These are phyloP conservation scores for Lissonota sp. DNA, from an alignment of 2,888 invertebrate genomes.

Conservation along the genomic window DNA sequence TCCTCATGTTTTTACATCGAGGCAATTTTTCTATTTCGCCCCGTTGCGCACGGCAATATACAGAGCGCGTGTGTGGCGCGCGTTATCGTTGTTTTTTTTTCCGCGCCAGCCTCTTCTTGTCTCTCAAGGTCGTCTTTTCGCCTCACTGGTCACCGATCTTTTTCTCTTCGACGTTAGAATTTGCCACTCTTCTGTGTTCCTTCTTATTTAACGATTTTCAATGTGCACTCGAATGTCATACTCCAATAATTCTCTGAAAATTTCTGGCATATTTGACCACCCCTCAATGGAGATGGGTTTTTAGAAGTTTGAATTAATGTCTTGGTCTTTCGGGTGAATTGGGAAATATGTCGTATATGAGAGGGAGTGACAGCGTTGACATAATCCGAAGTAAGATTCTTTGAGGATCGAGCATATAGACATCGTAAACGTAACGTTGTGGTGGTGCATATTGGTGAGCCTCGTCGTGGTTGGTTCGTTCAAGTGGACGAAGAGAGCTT, in stretches of 20 bases:
- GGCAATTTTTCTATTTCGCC: slow-evolving; percentile 83
- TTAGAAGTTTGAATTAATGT: slow-evolving; percentile 46
- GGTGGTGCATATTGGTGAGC: slow-evolving; percentile 22
- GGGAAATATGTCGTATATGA: slow-evolving; percentile 5
- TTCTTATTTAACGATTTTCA: slow-evolving; percentile 2
- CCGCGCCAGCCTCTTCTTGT: slow-evolving; percentile 39
- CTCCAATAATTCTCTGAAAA: too few species aligned
- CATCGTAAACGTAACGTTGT: slow-evolving; percentile 5
- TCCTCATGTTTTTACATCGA: slow-evolving; percentile 84
- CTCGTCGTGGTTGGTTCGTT: slow-evolving; percentile 44
- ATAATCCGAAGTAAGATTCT: slow-evolving; percentile 43
- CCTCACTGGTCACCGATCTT: slow-evolving; percentile 53
- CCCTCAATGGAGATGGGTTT: slow-evolving; percentile 24
- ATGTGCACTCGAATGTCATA: too few species aligned
- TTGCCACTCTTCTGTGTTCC: slow-evolving; percentile 2
- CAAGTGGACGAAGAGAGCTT: slow-evolving; percentile 55
- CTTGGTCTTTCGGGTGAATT: slow-evolving; percentile 39
- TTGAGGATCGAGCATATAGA: slow-evolving; percentile 34
- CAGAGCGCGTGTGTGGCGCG: slow-evolving; percentile 54
- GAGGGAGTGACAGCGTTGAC: slow-evolving; percentile 42
- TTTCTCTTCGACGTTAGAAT: slow-evolving; percentile 25
- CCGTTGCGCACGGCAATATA: slow-evolving; percentile 79
- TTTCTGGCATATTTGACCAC: not conserved
- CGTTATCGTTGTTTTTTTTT: slow-evolving; percentile 60
- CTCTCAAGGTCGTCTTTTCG: slow-evolving; percentile 64